These are phyloP conservation scores for Gymnogyps californianus DNA, from an alignment of 2,113 vertebrate species.

Conservation along the genomic window DNA sequence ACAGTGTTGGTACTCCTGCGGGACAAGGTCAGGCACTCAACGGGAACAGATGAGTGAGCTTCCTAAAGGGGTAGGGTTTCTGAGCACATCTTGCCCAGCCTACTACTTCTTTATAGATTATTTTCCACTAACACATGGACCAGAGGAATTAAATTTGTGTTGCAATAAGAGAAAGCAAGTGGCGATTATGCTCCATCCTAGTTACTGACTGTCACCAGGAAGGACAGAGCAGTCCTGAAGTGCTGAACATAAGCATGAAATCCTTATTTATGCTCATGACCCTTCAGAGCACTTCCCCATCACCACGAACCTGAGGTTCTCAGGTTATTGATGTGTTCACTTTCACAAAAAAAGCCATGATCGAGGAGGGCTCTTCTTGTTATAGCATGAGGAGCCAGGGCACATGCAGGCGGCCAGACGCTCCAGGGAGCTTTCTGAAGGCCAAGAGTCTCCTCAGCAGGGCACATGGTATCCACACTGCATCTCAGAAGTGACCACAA, in stretches of 20 bases:
- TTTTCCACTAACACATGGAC: background rate
- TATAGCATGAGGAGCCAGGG: background rate
- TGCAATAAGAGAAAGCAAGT: background rate
- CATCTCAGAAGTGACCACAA: background rate
- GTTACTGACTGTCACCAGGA: background rate
- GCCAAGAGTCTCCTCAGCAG: background rate
- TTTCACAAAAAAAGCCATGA: background rate
- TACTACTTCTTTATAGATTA: background rate
- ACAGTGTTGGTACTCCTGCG: background rate
- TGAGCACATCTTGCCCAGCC: background rate
- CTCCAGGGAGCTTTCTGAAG: background rate
- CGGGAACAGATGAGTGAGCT: background rate
- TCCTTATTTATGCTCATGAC: background rate
- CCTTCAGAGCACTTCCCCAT: background rate
- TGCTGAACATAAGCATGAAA: background rate
- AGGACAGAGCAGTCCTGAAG: background rate
- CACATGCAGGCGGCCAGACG: fast-evolving
- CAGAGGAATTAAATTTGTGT: background rate
- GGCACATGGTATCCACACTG: background rate
- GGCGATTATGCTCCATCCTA: background rate
- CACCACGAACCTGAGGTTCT: background rate
- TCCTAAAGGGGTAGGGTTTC: background rate
- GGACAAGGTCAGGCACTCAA: background rate
- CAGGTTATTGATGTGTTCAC: background rate
- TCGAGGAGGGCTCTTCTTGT: background rate